Evolutionary conservation across 2,888 invertebrate species (phyloP).

Genomic region (Philonicus albiceps): DNA sequence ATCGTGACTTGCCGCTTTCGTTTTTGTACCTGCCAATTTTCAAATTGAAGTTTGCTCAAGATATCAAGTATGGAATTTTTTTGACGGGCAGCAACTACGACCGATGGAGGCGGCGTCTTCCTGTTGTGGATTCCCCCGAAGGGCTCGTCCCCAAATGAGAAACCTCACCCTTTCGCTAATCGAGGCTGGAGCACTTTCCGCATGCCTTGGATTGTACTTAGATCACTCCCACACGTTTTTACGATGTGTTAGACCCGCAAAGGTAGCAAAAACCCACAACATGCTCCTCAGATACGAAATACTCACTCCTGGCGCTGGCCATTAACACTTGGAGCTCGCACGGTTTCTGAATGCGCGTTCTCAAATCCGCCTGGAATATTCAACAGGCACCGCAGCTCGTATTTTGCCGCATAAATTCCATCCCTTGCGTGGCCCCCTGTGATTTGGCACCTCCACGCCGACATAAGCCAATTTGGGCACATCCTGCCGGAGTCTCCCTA

Average conservation of each 20-base stretch:
- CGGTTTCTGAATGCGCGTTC: not conserved
- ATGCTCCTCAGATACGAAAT: not conserved
- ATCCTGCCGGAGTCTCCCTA: conserved; percentile 5
- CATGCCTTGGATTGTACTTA: not conserved
- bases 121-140: too few species aligned
- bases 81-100: not conserved
- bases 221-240: not conserved
- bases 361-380: not conserved
- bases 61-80: not conserved
- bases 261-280: not conserved
- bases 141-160: too few species aligned
- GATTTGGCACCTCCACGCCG: not conserved
- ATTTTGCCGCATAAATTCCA: not conserved
- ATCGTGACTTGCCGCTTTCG: conserved; percentile 26
- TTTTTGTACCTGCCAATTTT: conserved; percentile 31
- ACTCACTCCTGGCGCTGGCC: not conserved
- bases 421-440: not conserved
- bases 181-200: not conserved
- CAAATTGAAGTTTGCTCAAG: conserved; percentile 4
- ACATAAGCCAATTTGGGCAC: conserved; percentile 14
- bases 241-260: not conserved
- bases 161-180: not conserved
- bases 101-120: conserved; percentile 14
- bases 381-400: conserved; percentile 13
- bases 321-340: not conserved